phyloP scores from a whole-genome alignment of 2,888 invertebrate species.

The Drosophila cracens region DNA sequence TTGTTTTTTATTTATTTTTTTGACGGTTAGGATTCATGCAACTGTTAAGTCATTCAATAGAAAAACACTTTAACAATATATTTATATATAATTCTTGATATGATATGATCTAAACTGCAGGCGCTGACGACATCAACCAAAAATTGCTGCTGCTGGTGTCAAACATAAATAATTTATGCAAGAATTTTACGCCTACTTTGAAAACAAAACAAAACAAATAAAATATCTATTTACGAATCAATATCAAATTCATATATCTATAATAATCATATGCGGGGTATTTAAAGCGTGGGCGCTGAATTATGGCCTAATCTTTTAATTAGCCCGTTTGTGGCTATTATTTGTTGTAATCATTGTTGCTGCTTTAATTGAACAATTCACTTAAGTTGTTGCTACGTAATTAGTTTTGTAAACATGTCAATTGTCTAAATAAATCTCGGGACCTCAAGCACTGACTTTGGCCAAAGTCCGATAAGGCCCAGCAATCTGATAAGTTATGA shows the following conservation, averaged over 20 bases:
- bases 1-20: constrained; percentile 3
- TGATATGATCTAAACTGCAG: constrained; percentile 58
- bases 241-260: constrained; percentile 25
- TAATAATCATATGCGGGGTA: constrained; percentile 37
- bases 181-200: constrained; percentile 44
- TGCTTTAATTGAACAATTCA: constrained; percentile 51
- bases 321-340: constrained; percentile 53
- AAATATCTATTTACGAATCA: constrained; percentile 11
- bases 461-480: constrained; percentile 56
- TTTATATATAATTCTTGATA: constrained; percentile 10
- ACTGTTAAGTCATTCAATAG: constrained; percentile 35
- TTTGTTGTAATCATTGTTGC: constrained; percentile 7
- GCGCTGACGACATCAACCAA: constrained; percentile 53
- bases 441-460: constrained; percentile 58
- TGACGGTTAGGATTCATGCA: constrained; percentile 49
- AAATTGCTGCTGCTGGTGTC: constrained; percentile 16
- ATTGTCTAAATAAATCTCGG: constrained; percentile 44
- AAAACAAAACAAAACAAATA: neutral
- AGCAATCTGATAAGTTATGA: constrained; percentile 40
- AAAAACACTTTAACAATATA: constrained; percentile 1
- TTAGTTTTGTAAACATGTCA: constrained; percentile 28
- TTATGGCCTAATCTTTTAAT: constrained; percentile 63
- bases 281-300: constrained; percentile 52
- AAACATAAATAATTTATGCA: constrained; percentile 40
- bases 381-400: constrained; percentile 42